Conservation (phyloP, 92 coral and sea anemone genomes). For the Phenganax stokvisi region DNA sequence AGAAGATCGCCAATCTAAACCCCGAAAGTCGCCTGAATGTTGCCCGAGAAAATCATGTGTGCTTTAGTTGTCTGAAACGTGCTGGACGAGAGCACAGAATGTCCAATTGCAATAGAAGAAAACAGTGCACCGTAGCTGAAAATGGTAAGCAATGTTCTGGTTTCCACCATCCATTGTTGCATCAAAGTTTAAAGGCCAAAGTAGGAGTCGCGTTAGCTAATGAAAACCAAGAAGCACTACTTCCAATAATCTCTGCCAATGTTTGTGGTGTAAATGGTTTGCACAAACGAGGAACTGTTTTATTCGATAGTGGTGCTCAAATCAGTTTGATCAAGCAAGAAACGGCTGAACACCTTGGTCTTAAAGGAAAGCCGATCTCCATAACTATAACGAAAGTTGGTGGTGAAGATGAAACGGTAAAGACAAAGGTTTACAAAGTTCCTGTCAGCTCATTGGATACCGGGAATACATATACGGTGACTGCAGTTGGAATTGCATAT, state of each 20-base stretch:
- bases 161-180: slow-evolving; percentile 31
- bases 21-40: too few relatives aligned
- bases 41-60: too few relatives aligned
- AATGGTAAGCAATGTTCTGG: slow-evolving; percentile 22
- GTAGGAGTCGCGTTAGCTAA: slow-evolving; percentile 41
- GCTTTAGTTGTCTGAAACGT: too few relatives aligned
- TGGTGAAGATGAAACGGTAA: slow-evolving; percentile 41
- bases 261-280: slow-evolving; percentile 1
- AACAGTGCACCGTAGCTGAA: slow-evolving; percentile 27
- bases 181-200: slow-evolving; percentile 20
- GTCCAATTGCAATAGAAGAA: too few relatives aligned
- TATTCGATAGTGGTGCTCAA: slow-evolving; percentile 52
- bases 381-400: slow-evolving; percentile 56
- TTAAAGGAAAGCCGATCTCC: slow-evolving; percentile 46
- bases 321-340: slow-evolving; percentile 47
- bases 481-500: slow-evolving; percentile 48
- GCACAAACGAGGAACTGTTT: slow-evolving; percentile 45
- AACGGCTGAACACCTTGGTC: slow-evolving; percentile 54
- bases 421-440: slow-evolving; percentile 49
- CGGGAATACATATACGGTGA: slow-evolving; percentile 30
- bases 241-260: slow-evolving; percentile 46
- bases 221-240: slow-evolving; percentile 38
- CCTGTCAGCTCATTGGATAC: slow-evolving; percentile 39
- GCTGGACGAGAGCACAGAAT: too few relatives aligned
- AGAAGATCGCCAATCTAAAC: too few relatives aligned